A percentile compares a stretch with the other conserved stretches of the same genome.
phyloP scores from a whole-genome alignment of 2,797 vertebrate species.

The Psittacula echo region DNA sequence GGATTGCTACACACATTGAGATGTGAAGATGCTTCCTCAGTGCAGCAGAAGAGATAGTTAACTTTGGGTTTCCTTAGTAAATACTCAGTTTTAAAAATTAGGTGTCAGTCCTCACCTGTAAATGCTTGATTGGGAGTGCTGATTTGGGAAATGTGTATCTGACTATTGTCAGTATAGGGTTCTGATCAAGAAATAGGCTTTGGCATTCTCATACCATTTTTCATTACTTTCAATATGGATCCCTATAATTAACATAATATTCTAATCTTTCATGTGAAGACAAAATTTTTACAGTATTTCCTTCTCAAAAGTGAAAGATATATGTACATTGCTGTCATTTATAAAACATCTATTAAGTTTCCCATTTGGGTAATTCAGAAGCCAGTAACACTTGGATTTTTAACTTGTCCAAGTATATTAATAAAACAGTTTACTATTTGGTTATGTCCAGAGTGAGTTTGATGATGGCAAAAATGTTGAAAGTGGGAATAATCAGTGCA shows the following conservation, averaged over 20 bases:
- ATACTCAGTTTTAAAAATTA: neutral
- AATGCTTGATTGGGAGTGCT: accelerated
- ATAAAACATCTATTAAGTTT: neutral
- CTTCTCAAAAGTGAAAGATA: neutral
- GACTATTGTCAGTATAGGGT: too few relatives aligned
- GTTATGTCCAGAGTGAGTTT: neutral
- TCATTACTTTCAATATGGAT: accelerated
- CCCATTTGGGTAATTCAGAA: neutral
- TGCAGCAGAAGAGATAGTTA: neutral
- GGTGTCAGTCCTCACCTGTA: neutral
- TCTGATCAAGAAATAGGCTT: neutral
- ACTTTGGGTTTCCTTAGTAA: neutral
- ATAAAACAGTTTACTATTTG: neutral
- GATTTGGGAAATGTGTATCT: neutral
- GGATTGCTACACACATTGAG: neutral
- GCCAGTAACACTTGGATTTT: neutral
- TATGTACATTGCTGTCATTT: neutral
- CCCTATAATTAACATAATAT: neutral
- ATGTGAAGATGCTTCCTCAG: neutral
- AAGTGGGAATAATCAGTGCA: neutral
- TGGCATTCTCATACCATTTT: accelerated
- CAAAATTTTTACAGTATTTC: neutral
- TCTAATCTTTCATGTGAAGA: accelerated
- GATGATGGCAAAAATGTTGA: neutral
- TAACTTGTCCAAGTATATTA: neutral